Evolutionary conservation across 2,113 vertebrate species (phyloP).

Genomic region (Ophthalmotilapia sp.): DNA sequence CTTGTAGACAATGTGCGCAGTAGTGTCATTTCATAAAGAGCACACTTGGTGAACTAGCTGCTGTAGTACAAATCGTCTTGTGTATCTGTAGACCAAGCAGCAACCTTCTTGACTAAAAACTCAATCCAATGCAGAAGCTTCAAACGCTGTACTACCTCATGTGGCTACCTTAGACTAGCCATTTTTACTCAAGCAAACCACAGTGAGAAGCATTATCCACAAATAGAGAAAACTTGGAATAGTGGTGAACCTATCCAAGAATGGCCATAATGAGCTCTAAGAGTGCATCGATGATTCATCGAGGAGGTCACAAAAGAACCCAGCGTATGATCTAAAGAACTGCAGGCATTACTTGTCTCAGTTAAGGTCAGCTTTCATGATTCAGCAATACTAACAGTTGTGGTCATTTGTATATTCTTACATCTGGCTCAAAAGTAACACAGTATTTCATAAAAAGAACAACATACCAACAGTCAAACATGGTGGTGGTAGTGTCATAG

Average conservation of each 20-base stretch:
- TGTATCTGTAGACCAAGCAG: not conserved
- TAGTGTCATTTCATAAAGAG: constrained; percentile 28
- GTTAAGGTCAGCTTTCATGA: not conserved
- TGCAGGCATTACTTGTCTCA: not conserved
- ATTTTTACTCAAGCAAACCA: not conserved
- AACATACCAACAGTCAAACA: not conserved
- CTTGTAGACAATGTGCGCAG: not conserved
- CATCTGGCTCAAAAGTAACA: not conserved
- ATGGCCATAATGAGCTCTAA: not conserved
- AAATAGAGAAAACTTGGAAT: not conserved
- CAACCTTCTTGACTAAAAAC: not conserved
- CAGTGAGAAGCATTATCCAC: not conserved
- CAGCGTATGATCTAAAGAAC: not conserved
- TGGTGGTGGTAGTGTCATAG: not conserved
- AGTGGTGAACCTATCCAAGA: not conserved
- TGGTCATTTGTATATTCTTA: not conserved
- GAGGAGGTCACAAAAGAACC: not conserved
- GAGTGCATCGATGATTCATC: not conserved
- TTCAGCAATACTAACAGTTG: not conserved
- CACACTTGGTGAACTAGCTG: not conserved
- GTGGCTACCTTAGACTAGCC: not conserved
- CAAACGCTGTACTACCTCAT: not conserved
- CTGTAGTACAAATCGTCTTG: not conserved
- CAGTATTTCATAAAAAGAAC: not conserved
- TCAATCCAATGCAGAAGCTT: not conserved